Conservation (phyloP, 2,797 vertebrate genomes). For the Gastrophryne carolinensis region DNA sequence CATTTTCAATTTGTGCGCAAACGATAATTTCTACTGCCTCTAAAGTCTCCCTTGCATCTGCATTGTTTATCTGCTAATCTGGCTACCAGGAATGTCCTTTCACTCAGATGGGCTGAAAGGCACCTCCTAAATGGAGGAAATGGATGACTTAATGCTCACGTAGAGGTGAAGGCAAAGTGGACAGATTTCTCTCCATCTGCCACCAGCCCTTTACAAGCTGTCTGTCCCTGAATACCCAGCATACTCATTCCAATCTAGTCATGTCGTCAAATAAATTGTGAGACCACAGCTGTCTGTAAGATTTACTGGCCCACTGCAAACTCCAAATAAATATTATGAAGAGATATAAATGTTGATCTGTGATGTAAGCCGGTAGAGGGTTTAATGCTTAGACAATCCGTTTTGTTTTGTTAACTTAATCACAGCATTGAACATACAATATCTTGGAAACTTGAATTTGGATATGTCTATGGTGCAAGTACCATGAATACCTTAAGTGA, state of each 20-base stretch:
- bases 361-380: conserved; percentile 59
- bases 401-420: too few relatives aligned
- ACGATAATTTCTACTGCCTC: conserved; percentile 69
- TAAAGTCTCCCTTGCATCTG: conserved; percentile 68
- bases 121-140: conserved; percentile 77
- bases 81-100: conserved; percentile 69
- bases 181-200: conserved; percentile 79
- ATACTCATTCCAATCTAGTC: conserved; percentile 64
- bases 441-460: too few relatives aligned
- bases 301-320: conserved; percentile 64
- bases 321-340: conserved; percentile 62
- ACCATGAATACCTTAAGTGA: too few relatives aligned
- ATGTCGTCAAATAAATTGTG: conserved; percentile 66
- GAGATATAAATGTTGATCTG: conserved; percentile 57
- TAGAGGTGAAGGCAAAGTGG: conserved; percentile 69
- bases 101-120: conserved; percentile 76
- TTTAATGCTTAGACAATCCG: too few relatives aligned
- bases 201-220: conserved; percentile 73
- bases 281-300: conserved; percentile 67
- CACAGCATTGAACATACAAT: conserved; percentile 56
- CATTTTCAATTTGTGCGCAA: conserved; percentile 75
- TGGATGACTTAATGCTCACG: conserved; percentile 70
- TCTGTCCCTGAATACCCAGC: conserved; percentile 68
- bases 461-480: too few relatives aligned
- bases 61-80: conserved; percentile 69